phyloP scores from a whole-genome alignment of 1,140 invertebrate genomes.

The Bombus sibiricus region DNA sequence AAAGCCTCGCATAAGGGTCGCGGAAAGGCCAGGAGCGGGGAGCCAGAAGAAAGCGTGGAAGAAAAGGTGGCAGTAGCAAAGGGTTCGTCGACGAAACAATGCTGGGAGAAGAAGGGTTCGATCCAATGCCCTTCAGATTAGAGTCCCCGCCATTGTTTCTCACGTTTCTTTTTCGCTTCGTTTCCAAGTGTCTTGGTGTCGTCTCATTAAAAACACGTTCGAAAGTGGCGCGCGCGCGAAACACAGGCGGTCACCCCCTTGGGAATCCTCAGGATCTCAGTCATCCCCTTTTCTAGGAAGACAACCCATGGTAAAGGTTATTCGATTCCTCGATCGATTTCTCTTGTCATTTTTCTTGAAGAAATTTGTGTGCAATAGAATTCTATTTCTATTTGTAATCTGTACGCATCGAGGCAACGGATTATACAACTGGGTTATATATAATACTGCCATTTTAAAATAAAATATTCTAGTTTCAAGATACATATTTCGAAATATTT shows the following conservation, averaged over 20 bases:
- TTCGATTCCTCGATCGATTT: too few species aligned
- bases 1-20: conserved; percentile 57
- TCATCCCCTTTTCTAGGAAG: too few species aligned
- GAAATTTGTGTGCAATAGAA: too few species aligned
- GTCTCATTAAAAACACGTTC: conserved; percentile 51
- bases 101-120: conserved; percentile 68
- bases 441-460: too few species aligned
- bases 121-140: conserved; percentile 79
- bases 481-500: too few species aligned
- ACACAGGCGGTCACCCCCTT: conserved; percentile 7
- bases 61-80: conserved; percentile 62
- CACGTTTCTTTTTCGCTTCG: conserved; percentile 56
- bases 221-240: conserved; percentile 18
- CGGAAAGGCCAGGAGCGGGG: conserved; percentile 39
- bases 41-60: conserved; percentile 42
- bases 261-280: neutral
- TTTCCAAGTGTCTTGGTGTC: conserved; percentile 28
- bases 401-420: too few species aligned
- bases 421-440: too few species aligned
- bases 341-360: too few species aligned
- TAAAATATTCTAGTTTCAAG: too few species aligned
- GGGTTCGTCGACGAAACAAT: conserved; percentile 68
- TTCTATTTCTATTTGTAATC: too few species aligned
- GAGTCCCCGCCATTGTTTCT: conserved; percentile 73
- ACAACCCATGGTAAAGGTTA: neutral